Conservation (phyloP, 2,888 invertebrate genomes). For the Amblyjoppa proteus region DNA sequence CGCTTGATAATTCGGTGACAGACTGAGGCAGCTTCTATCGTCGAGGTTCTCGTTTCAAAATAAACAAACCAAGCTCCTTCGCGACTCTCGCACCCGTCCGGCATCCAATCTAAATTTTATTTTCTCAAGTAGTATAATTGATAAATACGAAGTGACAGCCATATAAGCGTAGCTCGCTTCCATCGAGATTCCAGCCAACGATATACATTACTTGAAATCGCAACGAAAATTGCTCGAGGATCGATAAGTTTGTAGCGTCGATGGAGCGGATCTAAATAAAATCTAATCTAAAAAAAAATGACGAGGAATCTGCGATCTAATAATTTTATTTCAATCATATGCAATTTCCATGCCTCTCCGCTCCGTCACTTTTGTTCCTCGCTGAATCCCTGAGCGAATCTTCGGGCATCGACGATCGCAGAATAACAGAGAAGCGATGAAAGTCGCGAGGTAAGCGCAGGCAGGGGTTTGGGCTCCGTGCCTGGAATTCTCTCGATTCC, state of each 20-base stretch:
- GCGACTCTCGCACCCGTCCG: background rate
- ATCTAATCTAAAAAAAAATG: conserved; percentile 15
- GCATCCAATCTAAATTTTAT: background rate
- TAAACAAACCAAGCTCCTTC: conserved; percentile 40
- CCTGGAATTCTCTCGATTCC: conserved; percentile 58
- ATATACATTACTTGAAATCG: conserved; percentile 1
- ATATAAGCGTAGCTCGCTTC: conserved; percentile 7
- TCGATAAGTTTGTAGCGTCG: conserved; percentile 18
- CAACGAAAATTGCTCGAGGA: conserved; percentile 36
- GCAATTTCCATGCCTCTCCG: conserved; percentile 7
- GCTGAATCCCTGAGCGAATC: conserved; percentile 35
- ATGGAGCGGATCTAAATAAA: conserved; percentile 25
- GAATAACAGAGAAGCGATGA: conserved; percentile 50
- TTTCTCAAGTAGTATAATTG: background rate
- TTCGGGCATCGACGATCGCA: background rate
- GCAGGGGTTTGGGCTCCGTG: conserved; percentile 51
- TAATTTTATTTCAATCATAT: background rate
- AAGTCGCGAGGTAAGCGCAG: conserved; percentile 44
- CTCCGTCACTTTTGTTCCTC: conserved; percentile 48
- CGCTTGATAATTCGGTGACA: conserved; percentile 9
- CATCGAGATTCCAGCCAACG: background rate
- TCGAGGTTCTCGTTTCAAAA: conserved; percentile 16
- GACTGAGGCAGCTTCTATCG: conserved; percentile 14
- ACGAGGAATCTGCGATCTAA: conserved; percentile 40
- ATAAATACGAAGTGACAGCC: conserved; percentile 16